A percentile compares a stretch with the other conserved stretches of the same genome.
These are phyloP conservation scores for Lasioglossum oenotherae DNA, from an alignment of 2,888 invertebrate species.

Conservation along the genomic window DNA sequence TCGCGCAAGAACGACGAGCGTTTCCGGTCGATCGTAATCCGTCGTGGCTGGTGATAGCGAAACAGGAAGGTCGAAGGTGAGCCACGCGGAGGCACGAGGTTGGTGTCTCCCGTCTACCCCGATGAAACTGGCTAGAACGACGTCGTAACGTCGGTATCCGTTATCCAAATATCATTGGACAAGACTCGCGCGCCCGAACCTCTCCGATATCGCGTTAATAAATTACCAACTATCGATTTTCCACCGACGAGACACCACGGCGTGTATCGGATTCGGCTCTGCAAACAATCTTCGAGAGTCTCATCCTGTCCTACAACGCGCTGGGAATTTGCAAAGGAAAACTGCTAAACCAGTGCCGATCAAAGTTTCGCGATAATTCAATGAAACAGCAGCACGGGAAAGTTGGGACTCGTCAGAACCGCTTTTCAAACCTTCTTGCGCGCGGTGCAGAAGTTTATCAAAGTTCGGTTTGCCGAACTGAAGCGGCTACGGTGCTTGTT, in stretches of 20 bases:
- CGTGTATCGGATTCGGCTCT: neutral
- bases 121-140: neutral
- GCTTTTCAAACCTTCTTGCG: neutral
- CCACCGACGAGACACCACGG: neutral
- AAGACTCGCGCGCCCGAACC: neutral
- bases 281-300: neutral
- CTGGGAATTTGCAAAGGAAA: neutral
- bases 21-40: neutral
- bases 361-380: neutral
- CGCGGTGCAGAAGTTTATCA: neutral
- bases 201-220: conserved; percentile 11
- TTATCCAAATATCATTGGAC: conserved; percentile 34
- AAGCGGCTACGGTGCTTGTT: neutral
- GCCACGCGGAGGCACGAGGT: neutral
- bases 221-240: conserved; percentile 25
- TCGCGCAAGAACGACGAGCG: neutral
- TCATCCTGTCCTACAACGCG: neutral
- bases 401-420: neutral
- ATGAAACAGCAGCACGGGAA: neutral
- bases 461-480: neutral
- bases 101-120: neutral
- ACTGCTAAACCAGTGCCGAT: neutral
- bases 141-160: conserved; percentile 8
- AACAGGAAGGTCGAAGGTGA: neutral
- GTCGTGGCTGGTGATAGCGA: neutral